These are phyloP conservation scores for Cheiracanthium punctorium DNA, from an alignment of 2,888 invertebrate species.

Conservation along the genomic window DNA sequence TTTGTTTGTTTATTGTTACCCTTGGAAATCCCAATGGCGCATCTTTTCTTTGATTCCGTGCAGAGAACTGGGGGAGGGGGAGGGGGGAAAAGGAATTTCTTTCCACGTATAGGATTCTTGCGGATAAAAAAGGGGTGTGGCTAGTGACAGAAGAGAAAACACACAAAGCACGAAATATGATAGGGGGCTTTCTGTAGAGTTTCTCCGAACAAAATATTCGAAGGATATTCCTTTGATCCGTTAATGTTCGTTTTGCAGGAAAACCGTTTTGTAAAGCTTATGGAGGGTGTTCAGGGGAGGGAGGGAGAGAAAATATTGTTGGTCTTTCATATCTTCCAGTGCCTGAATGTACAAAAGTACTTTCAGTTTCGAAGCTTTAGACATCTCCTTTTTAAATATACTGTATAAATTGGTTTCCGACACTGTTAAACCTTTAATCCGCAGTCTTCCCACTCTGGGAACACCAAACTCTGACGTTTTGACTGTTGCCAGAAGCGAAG, in stretches of 20 bases:
- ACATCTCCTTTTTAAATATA: too few species aligned
- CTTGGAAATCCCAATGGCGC: neutral
- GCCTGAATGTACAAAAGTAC: too few species aligned
- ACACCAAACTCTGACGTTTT: too few species aligned
- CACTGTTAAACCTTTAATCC: too few species aligned
- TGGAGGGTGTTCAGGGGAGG: too few species aligned
- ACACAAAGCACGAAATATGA: neutral
- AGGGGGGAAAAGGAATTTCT: neutral
- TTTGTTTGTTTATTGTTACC: neutral
- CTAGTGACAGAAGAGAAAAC: neutral
- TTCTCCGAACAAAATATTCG: neutral
- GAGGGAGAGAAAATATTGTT: too few species aligned
- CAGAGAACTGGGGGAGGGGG: neutral
- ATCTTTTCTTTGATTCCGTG: neutral
- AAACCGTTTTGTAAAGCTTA: neutral
- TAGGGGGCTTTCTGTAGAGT: neutral
- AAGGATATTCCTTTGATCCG: neutral
- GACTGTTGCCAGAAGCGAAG: too few species aligned
- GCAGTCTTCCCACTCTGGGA: too few species aligned
- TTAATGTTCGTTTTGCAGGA: neutral
- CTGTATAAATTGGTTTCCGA: too few species aligned
- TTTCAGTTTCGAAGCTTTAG: too few species aligned
- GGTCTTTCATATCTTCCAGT: too few species aligned
- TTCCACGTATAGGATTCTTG: neutral
- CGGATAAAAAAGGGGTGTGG: constrained; percentile 12